Conservation (phyloP, 2,888 invertebrate genomes). For the Cosmopolites sordidus region DNA sequence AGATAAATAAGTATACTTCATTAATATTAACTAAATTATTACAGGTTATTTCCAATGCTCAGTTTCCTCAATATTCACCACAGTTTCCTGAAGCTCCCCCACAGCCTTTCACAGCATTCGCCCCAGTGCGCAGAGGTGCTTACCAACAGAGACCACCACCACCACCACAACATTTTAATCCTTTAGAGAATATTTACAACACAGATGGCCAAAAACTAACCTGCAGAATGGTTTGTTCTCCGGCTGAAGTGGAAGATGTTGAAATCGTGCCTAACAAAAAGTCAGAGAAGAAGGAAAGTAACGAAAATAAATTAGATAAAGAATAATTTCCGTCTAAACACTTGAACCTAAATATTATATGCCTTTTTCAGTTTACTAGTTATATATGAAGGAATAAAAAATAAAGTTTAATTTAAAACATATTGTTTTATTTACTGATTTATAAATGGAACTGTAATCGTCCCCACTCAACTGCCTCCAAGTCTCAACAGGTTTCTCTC, state of each 20-base stretch:
- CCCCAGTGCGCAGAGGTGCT: constrained; percentile 4
- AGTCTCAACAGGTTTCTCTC: no score
- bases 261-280: not conserved
- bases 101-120: constrained; percentile 5
- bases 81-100: constrained; percentile 8
- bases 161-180: constrained; percentile 6
- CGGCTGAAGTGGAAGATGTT: constrained; percentile 5
- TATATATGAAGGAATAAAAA: no score
- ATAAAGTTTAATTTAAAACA: no score
- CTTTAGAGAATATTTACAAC: constrained; percentile 21
- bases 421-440: no score
- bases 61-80: constrained; percentile 14
- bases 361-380: no score
- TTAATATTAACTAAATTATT: no score
- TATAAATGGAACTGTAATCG: no score
- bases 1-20: no score
- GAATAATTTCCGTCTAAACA: no score
- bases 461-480: no score
- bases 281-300: constrained; percentile 12
- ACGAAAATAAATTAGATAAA: constrained; percentile 18
- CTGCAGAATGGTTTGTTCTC: constrained; percentile 23
- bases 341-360: no score
- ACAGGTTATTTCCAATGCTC: constrained; percentile 10
- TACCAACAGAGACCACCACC: constrained; percentile 11
- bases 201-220: constrained; percentile 17